These are phyloP conservation scores for Nomada ruficornis DNA, from an alignment of 2,888 invertebrate genomes.

Conservation along the genomic window DNA sequence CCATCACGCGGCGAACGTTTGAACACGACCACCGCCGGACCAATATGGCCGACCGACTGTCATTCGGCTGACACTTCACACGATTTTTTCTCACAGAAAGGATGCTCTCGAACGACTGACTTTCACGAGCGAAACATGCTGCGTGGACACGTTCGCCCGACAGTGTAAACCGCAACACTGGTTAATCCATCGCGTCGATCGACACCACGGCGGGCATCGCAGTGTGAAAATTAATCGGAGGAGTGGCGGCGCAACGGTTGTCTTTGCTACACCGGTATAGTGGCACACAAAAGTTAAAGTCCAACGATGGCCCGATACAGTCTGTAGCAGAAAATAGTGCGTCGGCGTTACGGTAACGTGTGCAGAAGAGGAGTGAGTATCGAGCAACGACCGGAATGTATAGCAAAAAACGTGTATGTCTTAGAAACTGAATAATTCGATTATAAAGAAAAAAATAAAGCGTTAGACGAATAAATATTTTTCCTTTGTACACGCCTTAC, in stretches of 20 bases:
- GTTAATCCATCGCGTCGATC: neutral
- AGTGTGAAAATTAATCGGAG: slow-evolving; percentile 39
- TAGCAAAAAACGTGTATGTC: neutral
- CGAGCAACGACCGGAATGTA: neutral
- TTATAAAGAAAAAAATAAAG: slow-evolving; percentile 15
- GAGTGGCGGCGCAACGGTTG: slow-evolving; percentile 41
- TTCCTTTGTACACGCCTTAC: neutral
- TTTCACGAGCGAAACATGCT: neutral
- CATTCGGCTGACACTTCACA: slow-evolving; percentile 71
- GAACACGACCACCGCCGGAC: slow-evolving; percentile 41
- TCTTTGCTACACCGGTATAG: slow-evolving; percentile 53
- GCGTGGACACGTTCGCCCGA: neutral
- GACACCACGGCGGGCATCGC: neutral
- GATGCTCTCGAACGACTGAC: slow-evolving; percentile 21
- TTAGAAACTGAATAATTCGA: neutral
- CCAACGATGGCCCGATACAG: slow-evolving; percentile 44
- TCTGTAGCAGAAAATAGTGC: slow-evolving; percentile 28
- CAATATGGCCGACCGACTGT: slow-evolving; percentile 66
- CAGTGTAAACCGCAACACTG: neutral
- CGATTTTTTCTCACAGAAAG: neutral
- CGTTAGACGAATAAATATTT: neutral
- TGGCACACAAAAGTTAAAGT: slow-evolving; percentile 26
- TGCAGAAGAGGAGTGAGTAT: slow-evolving; percentile 20
- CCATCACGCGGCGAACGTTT: slow-evolving; percentile 69
- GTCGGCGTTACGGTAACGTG: neutral